A percentile compares a stretch with the other conserved stretches of the same genome.
These are phyloP conservation scores for Theropithecus gelada DNA, from an alignment of 2,113 vertebrate species.

Conservation along the genomic window DNA sequence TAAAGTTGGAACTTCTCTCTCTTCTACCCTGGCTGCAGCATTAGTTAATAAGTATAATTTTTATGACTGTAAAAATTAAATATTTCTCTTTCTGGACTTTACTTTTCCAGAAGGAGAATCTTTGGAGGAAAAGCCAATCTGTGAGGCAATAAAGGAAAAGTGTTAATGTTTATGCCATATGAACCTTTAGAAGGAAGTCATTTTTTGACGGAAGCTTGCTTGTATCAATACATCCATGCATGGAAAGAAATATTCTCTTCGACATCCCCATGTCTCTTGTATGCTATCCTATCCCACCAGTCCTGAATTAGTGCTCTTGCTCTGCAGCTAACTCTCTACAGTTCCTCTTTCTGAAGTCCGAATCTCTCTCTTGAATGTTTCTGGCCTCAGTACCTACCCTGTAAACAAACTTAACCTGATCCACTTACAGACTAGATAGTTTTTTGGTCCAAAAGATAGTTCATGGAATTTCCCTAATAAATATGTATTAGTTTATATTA, in stretches of 20 bases:
- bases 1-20: background rate
- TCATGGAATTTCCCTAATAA: background rate
- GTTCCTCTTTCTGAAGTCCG: background rate
- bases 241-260: background rate
- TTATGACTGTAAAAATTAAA: background rate
- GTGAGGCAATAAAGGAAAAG: background rate
- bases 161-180: background rate
- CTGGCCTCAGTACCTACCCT: background rate
- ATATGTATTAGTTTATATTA: background rate
- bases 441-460: background rate
- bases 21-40: background rate
- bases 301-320: background rate
- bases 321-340: background rate
- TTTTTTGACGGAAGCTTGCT: background rate
- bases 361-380: background rate
- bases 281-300: background rate
- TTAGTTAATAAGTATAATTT: background rate
- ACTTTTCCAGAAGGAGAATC: background rate
- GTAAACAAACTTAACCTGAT: background rate
- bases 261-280: background rate
- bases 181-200: background rate
- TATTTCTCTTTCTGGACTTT: background rate
- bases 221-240: no score
- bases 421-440: background rate
- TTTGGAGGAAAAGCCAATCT: background rate